Conservation (phyloP, 2,888 invertebrate genomes). For the Pollenia labialis region DNA sequence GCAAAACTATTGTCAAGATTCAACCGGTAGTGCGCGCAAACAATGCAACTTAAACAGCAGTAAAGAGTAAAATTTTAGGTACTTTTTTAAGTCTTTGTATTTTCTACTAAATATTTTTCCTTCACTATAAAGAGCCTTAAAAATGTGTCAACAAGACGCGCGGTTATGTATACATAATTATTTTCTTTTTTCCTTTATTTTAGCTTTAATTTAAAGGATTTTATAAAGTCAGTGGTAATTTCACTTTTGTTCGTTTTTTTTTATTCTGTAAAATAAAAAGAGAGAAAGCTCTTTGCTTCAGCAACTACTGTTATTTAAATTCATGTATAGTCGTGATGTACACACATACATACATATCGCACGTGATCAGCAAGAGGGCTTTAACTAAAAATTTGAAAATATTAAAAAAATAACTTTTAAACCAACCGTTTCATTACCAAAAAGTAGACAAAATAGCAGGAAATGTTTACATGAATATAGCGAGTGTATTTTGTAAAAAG, state of each 20-base stretch:
- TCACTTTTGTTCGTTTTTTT: not conserved
- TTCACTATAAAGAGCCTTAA: not conserved
- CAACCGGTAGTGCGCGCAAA: not conserved
- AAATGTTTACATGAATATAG: no score
- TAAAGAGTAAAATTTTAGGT: not conserved
- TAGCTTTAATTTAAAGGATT: not conserved
- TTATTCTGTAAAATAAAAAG: constrained; percentile 8
- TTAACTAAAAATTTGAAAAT: no score
- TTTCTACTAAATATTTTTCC: not conserved
- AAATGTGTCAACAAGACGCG: not conserved
- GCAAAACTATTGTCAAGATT: constrained; percentile 29
- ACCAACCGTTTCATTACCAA: no score
- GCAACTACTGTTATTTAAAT: not conserved
- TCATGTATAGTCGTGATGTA: not conserved
- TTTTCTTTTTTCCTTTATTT: not conserved
- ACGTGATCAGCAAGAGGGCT: no score
- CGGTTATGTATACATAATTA: not conserved
- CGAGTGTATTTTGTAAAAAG: no score
- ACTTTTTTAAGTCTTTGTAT: not conserved
- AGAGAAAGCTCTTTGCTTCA: not conserved
- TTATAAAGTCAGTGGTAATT: not conserved
- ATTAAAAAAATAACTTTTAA: no score
- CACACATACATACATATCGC: no score
- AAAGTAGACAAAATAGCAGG: no score
- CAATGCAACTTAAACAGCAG: not conserved